phyloP scores from a whole-genome alignment of 2,797 vertebrate species.

The Enteromius treurensis region DNA sequence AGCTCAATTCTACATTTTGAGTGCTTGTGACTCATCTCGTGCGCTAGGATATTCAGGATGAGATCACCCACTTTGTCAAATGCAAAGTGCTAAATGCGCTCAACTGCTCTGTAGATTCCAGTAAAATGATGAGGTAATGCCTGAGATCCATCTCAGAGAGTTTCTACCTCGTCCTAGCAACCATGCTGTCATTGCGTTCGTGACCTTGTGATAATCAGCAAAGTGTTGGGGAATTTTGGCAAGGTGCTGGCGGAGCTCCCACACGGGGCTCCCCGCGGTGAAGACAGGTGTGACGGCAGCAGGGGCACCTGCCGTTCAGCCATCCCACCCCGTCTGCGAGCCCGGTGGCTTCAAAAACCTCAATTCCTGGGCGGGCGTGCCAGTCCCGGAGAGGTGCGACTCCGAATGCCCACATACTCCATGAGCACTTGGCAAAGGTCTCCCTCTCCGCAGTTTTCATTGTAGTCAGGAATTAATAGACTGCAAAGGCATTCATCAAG shows the following conservation, averaged over 20 bases:
- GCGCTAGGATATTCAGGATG: constrained; percentile 69
- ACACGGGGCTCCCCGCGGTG: constrained; percentile 39
- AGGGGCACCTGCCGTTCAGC: constrained; percentile 61
- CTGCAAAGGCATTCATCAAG: constrained; percentile 64
- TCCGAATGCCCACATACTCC: constrained; percentile 44
- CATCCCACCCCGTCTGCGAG: constrained; percentile 50
- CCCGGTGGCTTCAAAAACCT: constrained; percentile 53
- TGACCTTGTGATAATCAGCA: constrained; percentile 56
- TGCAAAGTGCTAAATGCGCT: constrained; percentile 61
- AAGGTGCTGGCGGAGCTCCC: constrained; percentile 57
- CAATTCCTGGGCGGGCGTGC: constrained; percentile 41
- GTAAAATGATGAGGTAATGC: constrained; percentile 58
- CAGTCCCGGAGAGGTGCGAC: constrained; percentile 17
- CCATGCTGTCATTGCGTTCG: constrained; percentile 32
- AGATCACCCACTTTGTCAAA: constrained; percentile 69
- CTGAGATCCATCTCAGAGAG: constrained; percentile 37
- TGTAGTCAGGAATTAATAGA: constrained; percentile 64
- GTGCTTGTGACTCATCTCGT: constrained; percentile 70
- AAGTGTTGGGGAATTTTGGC: constrained; percentile 18
- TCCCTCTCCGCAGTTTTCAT: constrained; percentile 48
- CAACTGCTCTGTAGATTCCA: constrained; percentile 48
- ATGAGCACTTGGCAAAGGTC: constrained; percentile 50
- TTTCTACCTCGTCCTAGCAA: constrained; percentile 53
- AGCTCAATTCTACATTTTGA: constrained; percentile 55
- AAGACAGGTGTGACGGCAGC: constrained; percentile 69